Percentiles rank a stretch among this genome's conserved stretches.
phyloP scores from a whole-genome alignment of 2,888 invertebrate genomes.

The Megastigmus dorsalis region DNA sequence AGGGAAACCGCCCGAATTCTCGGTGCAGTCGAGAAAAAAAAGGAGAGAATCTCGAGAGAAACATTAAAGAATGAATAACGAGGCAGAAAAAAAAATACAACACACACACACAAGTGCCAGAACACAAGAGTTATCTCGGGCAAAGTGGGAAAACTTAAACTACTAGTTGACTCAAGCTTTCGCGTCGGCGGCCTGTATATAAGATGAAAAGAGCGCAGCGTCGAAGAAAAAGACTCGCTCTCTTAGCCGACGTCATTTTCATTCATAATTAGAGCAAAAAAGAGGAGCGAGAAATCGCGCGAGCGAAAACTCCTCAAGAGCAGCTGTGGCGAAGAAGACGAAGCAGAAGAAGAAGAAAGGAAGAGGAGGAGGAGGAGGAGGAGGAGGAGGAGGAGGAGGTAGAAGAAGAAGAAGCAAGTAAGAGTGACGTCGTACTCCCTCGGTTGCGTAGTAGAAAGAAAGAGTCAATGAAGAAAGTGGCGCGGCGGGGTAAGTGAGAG shows the following conservation, averaged over 20 bases:
- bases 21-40: neutral
- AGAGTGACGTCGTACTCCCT: constrained; percentile 51
- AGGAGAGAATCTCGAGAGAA: no score
- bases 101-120: constrained; percentile 22
- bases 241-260: constrained; percentile 68
- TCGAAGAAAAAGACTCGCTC: constrained; percentile 29
- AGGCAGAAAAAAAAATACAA: constrained; percentile 1
- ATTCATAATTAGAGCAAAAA: constrained; percentile 75
- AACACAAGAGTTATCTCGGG: constrained; percentile 34
- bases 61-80: no score
- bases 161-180: constrained; percentile 50
- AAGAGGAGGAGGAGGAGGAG: neutral
- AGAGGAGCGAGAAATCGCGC: constrained; percentile 52
- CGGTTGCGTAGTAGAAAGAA: constrained; percentile 73
- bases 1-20: constrained; percentile 41
- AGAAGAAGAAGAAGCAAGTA: neutral
- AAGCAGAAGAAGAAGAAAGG: neutral
- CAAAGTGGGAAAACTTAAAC: constrained; percentile 60
- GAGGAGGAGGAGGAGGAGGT: constrained; percentile 4
- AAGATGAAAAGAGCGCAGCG: constrained; percentile 39
- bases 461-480: constrained; percentile 74
- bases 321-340: neutral
- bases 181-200: neutral
- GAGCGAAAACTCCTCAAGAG: constrained; percentile 19
- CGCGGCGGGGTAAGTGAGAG: constrained; percentile 55